These are phyloP conservation scores for Pomacea maculata DNA, from an alignment of 1,140 invertebrate genomes.

Conservation along the genomic window DNA sequence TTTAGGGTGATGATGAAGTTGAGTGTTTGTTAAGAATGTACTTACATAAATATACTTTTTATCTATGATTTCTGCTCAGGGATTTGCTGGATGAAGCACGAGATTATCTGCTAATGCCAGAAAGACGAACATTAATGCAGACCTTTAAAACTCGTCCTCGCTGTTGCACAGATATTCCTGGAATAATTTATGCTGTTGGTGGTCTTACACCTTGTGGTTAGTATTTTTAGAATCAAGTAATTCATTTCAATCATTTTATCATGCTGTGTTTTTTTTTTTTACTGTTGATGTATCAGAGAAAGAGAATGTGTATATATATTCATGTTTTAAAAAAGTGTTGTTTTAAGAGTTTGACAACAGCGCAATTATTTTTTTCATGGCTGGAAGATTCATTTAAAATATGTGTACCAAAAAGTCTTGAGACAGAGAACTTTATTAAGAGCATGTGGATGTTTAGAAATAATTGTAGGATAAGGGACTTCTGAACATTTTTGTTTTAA, in stretches of 20 bases:
- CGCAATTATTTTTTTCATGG: neutral
- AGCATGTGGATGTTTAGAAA: too few species aligned
- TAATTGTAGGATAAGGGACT: too few species aligned
- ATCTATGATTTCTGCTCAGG: conserved; percentile 31
- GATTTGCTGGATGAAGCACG: conserved; percentile 64
- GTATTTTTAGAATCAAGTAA: conserved; percentile 49
- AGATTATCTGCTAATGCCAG: conserved; percentile 74
- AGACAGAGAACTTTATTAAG: too few species aligned
- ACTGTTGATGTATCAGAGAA: neutral
- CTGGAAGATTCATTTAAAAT: too few species aligned
- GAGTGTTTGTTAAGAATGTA: too few species aligned
- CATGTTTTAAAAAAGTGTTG: neutral
- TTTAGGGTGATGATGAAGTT: too few species aligned
- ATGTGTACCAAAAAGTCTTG: too few species aligned
- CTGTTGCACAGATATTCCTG: conserved; percentile 77
- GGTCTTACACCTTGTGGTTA: conserved; percentile 81
- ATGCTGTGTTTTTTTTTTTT: neutral
- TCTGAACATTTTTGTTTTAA: too few species aligned
- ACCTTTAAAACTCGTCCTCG: conserved; percentile 79
- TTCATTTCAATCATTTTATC: neutral
- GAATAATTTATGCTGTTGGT: conserved; percentile 87
- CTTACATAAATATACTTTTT: too few species aligned
- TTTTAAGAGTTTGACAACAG: neutral
- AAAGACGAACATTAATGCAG: conserved; percentile 79
- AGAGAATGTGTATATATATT: neutral